Percentiles rank a stretch among this genome's conserved stretches.
phyloP scores from a whole-genome alignment of 2,797 vertebrate species.

The Scleropages formosus region DNA sequence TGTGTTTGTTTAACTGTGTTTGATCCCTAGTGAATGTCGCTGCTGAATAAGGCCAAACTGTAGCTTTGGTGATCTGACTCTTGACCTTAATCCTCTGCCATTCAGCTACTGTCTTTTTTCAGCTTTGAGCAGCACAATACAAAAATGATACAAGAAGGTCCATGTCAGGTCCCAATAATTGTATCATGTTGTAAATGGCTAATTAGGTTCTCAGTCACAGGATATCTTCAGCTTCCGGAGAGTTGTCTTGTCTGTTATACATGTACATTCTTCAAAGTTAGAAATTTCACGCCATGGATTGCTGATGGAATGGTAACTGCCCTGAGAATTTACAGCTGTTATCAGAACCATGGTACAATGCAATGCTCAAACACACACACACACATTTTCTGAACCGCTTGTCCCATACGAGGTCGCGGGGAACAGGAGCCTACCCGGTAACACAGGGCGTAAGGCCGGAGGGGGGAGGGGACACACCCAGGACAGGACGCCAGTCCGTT shows the following conservation, averaged over 20 bases:
- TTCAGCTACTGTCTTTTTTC: not conserved
- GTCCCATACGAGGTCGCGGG: too few relatives aligned
- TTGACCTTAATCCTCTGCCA: slow-evolving; percentile 6
- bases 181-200: not conserved
- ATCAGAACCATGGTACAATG: not conserved
- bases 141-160: not conserved
- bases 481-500: too few relatives aligned
- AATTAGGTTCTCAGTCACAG: not conserved
- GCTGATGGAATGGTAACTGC: not conserved
- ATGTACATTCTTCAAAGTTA: not conserved
- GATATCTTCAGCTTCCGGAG: not conserved
- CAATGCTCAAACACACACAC: not conserved
- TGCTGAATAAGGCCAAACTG: not conserved
- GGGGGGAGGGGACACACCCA: too few relatives aligned
- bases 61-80: not conserved
- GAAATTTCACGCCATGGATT: not conserved
- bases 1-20: slow-evolving; percentile 41
- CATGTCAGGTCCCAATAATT: not conserved
- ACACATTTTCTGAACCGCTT: too few relatives aligned
- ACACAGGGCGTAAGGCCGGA: too few relatives aligned
- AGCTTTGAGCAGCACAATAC: not conserved
- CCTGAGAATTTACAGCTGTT: not conserved
- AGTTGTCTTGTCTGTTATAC: not conserved
- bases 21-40: not conserved
- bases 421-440: too few relatives aligned